A percentile compares a stretch with the other conserved stretches of the same genome.
Conservation (phyloP, 2,113 vertebrate species). For the Pedionomus torquatus region DNA sequence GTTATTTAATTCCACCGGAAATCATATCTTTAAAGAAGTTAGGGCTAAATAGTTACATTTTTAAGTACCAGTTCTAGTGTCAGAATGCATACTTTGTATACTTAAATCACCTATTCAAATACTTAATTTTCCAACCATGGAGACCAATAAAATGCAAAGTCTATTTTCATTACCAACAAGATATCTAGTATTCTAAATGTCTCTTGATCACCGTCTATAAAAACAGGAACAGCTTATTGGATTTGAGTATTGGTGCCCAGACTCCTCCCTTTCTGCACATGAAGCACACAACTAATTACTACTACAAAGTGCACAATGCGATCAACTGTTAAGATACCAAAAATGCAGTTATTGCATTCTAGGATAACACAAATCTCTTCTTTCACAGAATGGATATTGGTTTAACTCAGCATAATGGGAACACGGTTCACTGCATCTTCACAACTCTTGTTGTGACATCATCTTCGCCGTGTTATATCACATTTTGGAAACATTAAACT, state of each 20-base stretch:
- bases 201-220: not conserved
- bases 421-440: not conserved
- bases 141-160: not conserved
- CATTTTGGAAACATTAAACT: not conserved
- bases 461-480: not conserved
- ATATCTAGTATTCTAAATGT: not conserved
- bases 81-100: not conserved
- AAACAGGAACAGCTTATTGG: not conserved
- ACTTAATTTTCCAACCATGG: not conserved
- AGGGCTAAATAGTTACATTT: not conserved
- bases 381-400: not conserved
- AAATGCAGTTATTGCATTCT: not conserved
- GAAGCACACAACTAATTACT: not conserved
- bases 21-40: not conserved
- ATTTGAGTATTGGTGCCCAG: not conserved
- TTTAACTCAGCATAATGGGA: not conserved
- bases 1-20: not conserved
- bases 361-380: not conserved
- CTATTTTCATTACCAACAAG: not conserved
- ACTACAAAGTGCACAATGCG: not conserved
- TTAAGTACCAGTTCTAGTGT: not conserved
- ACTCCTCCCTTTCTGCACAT: not conserved
- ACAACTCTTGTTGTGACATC: no score
- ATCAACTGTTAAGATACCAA: not conserved
- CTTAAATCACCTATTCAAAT: not conserved